Base-by-base conservation (phyloP, 1,140 invertebrate genomes). In the Drosophila parvula region DNA sequence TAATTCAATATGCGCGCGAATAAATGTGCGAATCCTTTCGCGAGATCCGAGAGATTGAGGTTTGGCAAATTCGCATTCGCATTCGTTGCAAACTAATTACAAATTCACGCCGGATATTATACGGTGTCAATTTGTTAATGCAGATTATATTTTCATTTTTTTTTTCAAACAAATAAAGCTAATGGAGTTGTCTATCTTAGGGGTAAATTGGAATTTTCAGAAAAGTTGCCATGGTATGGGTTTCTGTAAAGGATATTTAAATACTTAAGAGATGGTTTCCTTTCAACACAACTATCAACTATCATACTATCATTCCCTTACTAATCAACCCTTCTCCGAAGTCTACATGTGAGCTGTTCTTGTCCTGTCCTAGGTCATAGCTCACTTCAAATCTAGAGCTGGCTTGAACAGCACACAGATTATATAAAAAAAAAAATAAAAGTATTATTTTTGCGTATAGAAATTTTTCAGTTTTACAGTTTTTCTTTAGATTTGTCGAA, bases 1-100 rank as follows among this genome's bases (percentile, higher is more conserved):
- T 84, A 84, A 84, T 84, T 84, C 78, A 74, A 84, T 84, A 84
- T 85, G 48, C 81, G 81, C 81, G 81, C 67, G 80, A 82, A 62
- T 74, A 16, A 61, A 71, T 61, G 50, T 14, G 45, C 45, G 18
- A 48, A 71, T 70, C 67, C 67, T 34, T 38, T 48, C 18, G 28
- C 27, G 32, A 60, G 22, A 27, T 16, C 34, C 32, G 38, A 16
- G 36, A 47, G 48, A 38, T 79, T 58, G 36, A 47, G 60, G 45
- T 64, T 51, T 61, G 27, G 73, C 81, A 50, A 82, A 82, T 70
- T 79, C 68, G 57, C 40, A 41, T 61, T 64, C 16, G 62, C 62
- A 27, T 58, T 40, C 56, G 34, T 5, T 14, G 22, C 45, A 69
- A 59, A 59, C 73, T 85, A 85, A 85, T 84, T 85, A 38, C n/a